Base-by-base conservation (phyloP, 2,888 invertebrate genomes). In the Ochropleura plecta region DNA sequence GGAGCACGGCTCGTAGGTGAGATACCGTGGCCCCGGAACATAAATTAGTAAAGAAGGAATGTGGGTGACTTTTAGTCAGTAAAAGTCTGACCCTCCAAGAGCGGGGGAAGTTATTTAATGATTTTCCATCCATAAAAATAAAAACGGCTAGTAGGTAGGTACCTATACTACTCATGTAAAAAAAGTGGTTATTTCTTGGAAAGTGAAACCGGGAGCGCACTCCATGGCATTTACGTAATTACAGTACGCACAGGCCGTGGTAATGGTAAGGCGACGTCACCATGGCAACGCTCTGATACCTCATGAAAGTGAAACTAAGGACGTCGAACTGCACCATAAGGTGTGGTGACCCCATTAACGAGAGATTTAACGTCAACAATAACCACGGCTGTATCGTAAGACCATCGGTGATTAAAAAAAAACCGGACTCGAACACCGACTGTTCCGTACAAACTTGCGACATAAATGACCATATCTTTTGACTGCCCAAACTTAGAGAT, bases 211-310 rank as follows among this genome's bases (percentile, higher is more conserved):
- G 79, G 84, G 78, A 79, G 72, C 70, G 76, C 73, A 81, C 78
- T 87, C 86, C 88, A 91, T 91, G 88, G 90, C 88, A 85, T 91
- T 93, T 91, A 90, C 90, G 90, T 90, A 92, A 94, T 93, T 92
- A 92, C 87, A 79, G 87, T 86, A 90, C 82, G 89, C 91, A 91
- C 82, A 80, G 83, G 89, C 91, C 91, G 91, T 88, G 82, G 70
- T 72, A 49, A 57, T 88, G 80, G 59, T 60, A 51, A 73, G 76
- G 81, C 86, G 88, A 87, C 89, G 82, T 83, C 84, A 65, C 92
- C 92, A 93, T 93, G 91, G 92, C 91, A 92, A 92, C 92, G 93
- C 91, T 92, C 92, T 92, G 90, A 93, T 94, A 92, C 90, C 86
- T 88, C 89, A 90, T 85, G 91, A 94, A 94, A 95, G 94, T 94